These are phyloP conservation scores for Oreochromis spilurus DNA, from an alignment of 2,113 vertebrate species.

Conservation along the genomic window DNA sequence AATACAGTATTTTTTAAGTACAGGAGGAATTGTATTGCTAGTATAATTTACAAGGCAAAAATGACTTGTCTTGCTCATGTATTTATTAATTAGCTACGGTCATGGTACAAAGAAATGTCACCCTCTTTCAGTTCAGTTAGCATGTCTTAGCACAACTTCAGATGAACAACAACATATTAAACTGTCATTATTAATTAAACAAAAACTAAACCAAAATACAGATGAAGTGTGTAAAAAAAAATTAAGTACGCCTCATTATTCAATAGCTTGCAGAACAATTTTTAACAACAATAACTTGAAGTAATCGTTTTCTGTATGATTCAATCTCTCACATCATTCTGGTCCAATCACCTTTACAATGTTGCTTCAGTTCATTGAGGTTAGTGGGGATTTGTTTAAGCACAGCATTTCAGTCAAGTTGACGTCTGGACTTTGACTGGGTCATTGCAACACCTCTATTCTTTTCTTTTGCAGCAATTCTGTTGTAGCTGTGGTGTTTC, in stretches of 20 bases:
- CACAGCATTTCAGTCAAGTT: not conserved
- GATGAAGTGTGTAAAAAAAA: not conserved
- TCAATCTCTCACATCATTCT: not conserved
- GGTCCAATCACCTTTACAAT: not conserved
- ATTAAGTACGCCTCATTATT: not conserved
- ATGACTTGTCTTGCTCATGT: not conserved
- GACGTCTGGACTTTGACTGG: not conserved
- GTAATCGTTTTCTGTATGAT: not conserved
- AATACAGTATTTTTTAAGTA: not conserved
- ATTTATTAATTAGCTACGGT: not conserved
- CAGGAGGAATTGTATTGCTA: not conserved
- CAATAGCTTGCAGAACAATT: not conserved
- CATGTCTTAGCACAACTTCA: not conserved
- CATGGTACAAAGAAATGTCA: not conserved
- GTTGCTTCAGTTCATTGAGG: not conserved
- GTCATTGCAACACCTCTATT: not conserved
- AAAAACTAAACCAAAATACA: not conserved
- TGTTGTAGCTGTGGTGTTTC: not conserved
- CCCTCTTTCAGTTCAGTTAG: not conserved
- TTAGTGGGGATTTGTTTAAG: not conserved
- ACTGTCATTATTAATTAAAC: not conserved
- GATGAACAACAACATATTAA: not conserved
- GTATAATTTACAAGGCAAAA: not conserved
- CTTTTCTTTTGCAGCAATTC: not conserved
- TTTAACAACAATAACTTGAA: not conserved